Conservation (phyloP, 2,888 invertebrate species). For the Eupithecia insigniata region DNA sequence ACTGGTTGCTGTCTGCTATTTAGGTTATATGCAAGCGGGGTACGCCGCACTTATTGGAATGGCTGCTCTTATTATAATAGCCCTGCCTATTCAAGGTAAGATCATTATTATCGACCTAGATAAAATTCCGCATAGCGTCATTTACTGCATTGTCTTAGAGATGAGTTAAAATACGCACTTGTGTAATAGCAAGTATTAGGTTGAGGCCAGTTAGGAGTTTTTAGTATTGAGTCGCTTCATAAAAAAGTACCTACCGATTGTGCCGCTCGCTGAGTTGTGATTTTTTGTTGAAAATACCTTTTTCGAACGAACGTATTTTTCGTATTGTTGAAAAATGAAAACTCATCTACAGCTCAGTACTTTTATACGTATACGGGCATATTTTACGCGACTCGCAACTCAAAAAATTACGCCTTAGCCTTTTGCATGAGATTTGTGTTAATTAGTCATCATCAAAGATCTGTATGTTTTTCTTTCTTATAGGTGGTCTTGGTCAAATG, state of each 20-base stretch:
- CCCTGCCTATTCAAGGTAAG: constrained; percentile 90
- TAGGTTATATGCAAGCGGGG: constrained; percentile 88
- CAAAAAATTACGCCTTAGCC: background rate
- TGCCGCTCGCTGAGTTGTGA: background rate
- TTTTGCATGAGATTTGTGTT: background rate
- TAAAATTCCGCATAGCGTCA: constrained; percentile 6
- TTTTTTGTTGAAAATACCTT: background rate
- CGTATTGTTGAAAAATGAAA: too few species aligned
- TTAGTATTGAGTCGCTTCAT: too few species aligned
- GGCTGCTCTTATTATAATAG: constrained; percentile 85
- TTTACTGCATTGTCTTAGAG: background rate
- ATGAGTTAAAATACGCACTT: background rate
- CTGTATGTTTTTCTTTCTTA: constrained; percentile 34
- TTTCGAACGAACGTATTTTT: too few species aligned
- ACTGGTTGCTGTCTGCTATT: constrained; percentile 86
- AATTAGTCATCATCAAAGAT: background rate
- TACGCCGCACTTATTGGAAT: constrained; percentile 88
- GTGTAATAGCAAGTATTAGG: background rate
- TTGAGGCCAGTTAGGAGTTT: background rate
- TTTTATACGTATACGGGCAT: background rate
- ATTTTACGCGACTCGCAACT: background rate
- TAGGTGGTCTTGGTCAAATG: constrained; percentile 82
- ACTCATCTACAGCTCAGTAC: too few species aligned
- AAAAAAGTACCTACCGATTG: background rate
- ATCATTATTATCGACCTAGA: constrained; percentile 12